Percentiles rank a stretch among this genome's conserved stretches.
Evolutionary conservation across 2,888 invertebrate species (phyloP).

Genomic region (Andrena trimmerana): DNA sequence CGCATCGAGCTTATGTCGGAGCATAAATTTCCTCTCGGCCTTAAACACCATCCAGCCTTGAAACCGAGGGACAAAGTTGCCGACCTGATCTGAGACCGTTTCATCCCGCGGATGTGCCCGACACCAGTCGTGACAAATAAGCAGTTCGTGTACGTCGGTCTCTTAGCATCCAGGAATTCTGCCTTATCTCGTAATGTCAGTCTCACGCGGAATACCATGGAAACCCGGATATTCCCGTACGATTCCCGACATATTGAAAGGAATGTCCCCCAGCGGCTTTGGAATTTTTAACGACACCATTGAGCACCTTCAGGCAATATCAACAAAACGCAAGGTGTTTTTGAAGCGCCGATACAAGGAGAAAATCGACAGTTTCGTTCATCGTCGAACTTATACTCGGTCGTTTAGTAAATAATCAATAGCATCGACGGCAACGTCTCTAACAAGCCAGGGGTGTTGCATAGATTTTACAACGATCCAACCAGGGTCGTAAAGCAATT

Average conservation of each 20-base stretch:
- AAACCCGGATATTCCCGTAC: conserved; percentile 7
- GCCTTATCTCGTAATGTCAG: conserved; percentile 72
- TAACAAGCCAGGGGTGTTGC: not conserved
- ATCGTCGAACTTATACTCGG: not conserved
- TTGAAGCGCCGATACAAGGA: not conserved
- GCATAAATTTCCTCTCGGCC: conserved; percentile 45
- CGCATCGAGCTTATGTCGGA: conserved; percentile 19
- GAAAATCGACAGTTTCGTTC: not conserved
- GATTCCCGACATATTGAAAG: conserved; percentile 8
- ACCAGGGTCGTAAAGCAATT: conserved; percentile 18
- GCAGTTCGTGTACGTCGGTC: conserved; percentile 35
- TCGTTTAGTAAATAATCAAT: not conserved
- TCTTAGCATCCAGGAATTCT: conserved; percentile 64
- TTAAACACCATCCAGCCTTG: conserved; percentile 38
- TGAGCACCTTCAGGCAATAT: not conserved
- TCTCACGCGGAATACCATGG: conserved; percentile 60
- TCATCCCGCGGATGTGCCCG: conserved; percentile 35
- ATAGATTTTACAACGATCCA: not conserved
- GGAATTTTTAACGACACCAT: conserved; percentile 3
- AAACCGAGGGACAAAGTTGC: conserved; percentile 33
- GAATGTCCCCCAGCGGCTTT: not conserved
- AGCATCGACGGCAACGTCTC: not conserved
- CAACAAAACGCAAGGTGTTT: not conserved
- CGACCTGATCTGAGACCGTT: conserved; percentile 40
- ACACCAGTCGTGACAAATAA: conserved; percentile 49